Base-by-base conservation (phyloP, 2,888 invertebrate genomes). In the Acrocyrtus sp. region DNA sequence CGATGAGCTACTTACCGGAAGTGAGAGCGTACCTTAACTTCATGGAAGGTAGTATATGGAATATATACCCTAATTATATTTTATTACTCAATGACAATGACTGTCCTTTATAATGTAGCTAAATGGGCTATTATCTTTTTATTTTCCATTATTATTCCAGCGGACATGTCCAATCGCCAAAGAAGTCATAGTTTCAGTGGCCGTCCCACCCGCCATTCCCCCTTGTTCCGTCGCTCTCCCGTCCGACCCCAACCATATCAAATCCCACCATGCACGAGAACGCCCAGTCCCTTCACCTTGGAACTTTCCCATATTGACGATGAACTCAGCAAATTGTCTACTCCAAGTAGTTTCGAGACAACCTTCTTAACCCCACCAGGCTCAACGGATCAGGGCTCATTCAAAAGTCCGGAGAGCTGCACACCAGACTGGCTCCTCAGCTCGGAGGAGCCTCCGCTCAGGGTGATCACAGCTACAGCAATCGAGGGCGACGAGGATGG, bases 1-100 rank as follows among this genome's bases (percentile, higher is more conserved):
- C 74, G 60, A 74, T 74, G 63, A 74, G 74, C 60, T 74, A 74
- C 69, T 60, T 74, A 24, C 69, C 74, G 15, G 74, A 74, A 74
- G 74, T 69, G 41, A 69, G 54, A 56, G 65, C 74, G 27, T 74
- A 74, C 51, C 57, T 74, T 39, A 60, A 74, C 41, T 74, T 69
- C 51, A 69, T 74, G 69, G 74, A 74, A 61, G 63, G 74, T 74
- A 54, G 43, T n/a, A n/a, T n/a, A n/a, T n/a, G n/a, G n/a, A n/a
- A n/a, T 12, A 39, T 39, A 10, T 39, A 39, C 12, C n/a, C n/a
- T n/a, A n/a, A n/a, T n/a, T n/a, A n/a, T n/a, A n/a, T n/a, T n/a
- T n/a, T n/a, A n/a, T n/a, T n/a, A n/a, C n/a, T n/a, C n/a, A n/a
- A n/a, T n/a, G n/a, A n/a, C n/a, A n/a, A n/a, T n/a, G n/a, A n/a